Percentiles rank a stretch among this genome's conserved stretches.
phyloP scores from a whole-genome alignment of 2,888 invertebrate species.

The Patella ulyssiponensis region DNA sequence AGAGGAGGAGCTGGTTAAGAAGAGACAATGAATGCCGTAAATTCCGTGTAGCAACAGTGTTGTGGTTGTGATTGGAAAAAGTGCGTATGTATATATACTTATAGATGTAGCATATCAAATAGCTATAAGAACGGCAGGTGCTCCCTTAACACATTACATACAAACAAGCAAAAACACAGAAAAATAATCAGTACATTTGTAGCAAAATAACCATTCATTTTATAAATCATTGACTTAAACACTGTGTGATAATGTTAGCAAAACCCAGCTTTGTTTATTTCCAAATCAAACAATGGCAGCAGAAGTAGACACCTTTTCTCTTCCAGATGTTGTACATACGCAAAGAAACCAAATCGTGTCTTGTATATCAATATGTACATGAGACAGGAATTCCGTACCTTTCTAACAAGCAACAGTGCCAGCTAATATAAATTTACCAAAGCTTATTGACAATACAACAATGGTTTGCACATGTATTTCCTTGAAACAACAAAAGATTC shows the following conservation, averaged over 20 bases:
- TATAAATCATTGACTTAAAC: conserved; percentile 9
- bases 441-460: not conserved
- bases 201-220: conserved; percentile 13
- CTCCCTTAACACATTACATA: not conserved
- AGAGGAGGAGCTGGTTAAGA: no score
- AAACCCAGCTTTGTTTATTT: conserved; percentile 7
- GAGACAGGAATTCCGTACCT: no score
- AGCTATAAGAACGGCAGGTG: no score
- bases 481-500: conserved; percentile 7
- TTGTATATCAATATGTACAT: not conserved
- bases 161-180: conserved; percentile 11
- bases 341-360: not conserved
- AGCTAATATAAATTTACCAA: not conserved
- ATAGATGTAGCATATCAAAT: no score
- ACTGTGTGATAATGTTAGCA: not conserved
- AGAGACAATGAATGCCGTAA: no score
- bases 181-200: conserved; percentile 5
- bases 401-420: no score
- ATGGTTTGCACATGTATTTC: not conserved
- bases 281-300: conserved; percentile 8
- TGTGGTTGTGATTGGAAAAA: no score
- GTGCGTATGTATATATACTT: no score
- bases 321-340: conserved; percentile 5
- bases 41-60: no score
- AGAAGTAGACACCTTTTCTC: not conserved